These are phyloP conservation scores for Oryzias sinensis DNA, from an alignment of 2,797 vertebrate genomes.

Conservation along the genomic window DNA sequence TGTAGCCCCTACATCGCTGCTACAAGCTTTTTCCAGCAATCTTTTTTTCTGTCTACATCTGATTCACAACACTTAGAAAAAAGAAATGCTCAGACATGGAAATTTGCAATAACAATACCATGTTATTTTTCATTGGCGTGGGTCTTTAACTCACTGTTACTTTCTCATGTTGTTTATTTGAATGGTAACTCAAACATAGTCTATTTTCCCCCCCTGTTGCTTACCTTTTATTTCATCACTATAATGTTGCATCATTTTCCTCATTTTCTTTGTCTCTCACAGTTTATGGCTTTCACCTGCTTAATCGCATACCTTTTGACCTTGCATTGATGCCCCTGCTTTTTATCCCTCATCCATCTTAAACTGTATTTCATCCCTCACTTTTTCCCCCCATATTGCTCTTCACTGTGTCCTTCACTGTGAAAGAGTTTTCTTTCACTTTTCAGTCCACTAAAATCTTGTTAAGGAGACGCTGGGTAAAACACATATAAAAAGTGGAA, in stretches of 20 bases:
- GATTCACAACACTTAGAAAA: too few relatives aligned
- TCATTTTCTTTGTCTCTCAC: slow-evolving; percentile 7
- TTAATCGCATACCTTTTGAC: slow-evolving; percentile 6
- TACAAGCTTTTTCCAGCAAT: too few relatives aligned
- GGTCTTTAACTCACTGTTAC: slow-evolving; percentile 13
- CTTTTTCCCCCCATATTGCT: background rate
- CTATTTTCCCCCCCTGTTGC: slow-evolving; percentile 1
- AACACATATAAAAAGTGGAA: slow-evolving; percentile 16
- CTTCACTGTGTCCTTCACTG: slow-evolving; percentile 11
- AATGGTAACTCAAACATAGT: background rate
- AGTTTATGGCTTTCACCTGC: slow-evolving; percentile 5
- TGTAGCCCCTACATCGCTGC: too few relatives aligned
- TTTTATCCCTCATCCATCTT: slow-evolving; percentile 17
- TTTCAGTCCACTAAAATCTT: slow-evolving; percentile 23
- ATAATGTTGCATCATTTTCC: slow-evolving; percentile 17
- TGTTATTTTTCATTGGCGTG: too few relatives aligned
- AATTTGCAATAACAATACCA: too few relatives aligned
- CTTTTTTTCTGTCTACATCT: too few relatives aligned
- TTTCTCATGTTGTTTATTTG: slow-evolving; percentile 41
- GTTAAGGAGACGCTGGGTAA: slow-evolving; percentile 21
- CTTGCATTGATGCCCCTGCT: slow-evolving; percentile 5
- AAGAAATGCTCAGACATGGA: too few relatives aligned
- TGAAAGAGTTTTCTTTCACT: slow-evolving; percentile 24
- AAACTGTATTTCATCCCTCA: slow-evolving; percentile 27
- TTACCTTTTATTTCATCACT: slow-evolving; percentile 18